Percentiles rank a stretch among this genome's conserved stretches.
Evolutionary conservation across 2,113 vertebrate genomes (phyloP).

Genomic region (Calidris pygmaea): DNA sequence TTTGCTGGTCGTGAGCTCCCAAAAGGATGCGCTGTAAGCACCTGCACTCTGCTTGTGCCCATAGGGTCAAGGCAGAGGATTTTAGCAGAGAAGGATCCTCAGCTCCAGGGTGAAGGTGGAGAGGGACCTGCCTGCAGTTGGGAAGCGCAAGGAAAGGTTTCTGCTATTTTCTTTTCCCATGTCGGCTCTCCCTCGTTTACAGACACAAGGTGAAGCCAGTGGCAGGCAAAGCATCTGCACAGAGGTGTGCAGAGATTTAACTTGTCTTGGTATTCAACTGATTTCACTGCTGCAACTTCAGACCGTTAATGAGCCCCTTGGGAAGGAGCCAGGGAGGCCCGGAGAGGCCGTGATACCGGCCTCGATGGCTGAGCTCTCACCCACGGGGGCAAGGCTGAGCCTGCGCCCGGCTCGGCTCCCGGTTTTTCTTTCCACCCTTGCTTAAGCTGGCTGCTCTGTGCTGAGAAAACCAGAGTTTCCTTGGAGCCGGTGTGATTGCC

Average conservation of each 20-base stretch:
- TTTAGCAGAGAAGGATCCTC: background rate
- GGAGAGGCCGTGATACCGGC: rapidly evolving
- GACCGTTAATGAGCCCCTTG: background rate
- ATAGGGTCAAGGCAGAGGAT: background rate
- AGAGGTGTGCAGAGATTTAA: background rate
- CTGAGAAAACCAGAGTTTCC: background rate
- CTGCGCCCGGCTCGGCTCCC: background rate
- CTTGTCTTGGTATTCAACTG: background rate
- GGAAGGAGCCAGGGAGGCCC: background rate
- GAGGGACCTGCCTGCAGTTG: background rate
- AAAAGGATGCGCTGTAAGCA: background rate
- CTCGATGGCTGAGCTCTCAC: background rate
- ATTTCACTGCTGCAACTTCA: background rate
- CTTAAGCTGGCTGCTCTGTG: background rate
- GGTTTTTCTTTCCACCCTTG: rapidly evolving
- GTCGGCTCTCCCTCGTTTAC: background rate
- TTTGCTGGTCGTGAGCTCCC: background rate
- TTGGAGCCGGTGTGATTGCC: rapidly evolving
- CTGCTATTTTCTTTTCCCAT: background rate
- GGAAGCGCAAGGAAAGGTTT: background rate
- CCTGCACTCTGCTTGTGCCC: rapidly evolving
- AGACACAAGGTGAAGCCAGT: background rate
- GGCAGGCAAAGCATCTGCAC: background rate
- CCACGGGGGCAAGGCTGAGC: background rate
- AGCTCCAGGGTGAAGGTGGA: background rate